Evolutionary conservation across 2,113 vertebrate species (phyloP).

Genomic region (Saccopteryx leptura): DNA sequence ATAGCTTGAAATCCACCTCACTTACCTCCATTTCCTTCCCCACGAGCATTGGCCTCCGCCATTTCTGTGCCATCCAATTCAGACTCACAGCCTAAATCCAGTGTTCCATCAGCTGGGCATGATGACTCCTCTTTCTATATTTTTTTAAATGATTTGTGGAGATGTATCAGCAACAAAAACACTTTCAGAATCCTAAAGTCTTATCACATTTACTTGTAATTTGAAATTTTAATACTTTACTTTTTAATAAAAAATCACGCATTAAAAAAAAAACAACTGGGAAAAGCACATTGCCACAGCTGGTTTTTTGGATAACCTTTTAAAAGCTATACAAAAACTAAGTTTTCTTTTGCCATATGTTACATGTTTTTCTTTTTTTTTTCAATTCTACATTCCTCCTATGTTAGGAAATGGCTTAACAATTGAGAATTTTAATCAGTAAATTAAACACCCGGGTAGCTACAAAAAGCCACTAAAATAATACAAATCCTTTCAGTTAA

Average conservation of each 20-base stretch:
- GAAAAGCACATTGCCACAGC: background rate
- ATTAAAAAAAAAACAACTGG: background rate
- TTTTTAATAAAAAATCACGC: conserved; percentile 61
- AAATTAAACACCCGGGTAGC: conserved; percentile 69
- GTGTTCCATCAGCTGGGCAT: conserved; percentile 88
- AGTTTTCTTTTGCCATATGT: background rate
- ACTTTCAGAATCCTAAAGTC: conserved; percentile 72
- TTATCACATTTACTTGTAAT: conserved; percentile 65
- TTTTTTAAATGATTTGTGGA: conserved; percentile 76
- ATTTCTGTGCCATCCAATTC: conserved; percentile 92
- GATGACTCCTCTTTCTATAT: conserved; percentile 91
- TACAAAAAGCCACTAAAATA: conserved; percentile 73
- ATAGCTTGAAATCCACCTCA: conserved; percentile 44
- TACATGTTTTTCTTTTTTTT: background rate
- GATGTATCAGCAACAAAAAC: conserved; percentile 66
- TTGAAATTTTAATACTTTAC: conserved; percentile 74
- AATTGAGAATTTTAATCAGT: conserved; percentile 78
- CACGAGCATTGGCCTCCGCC: conserved; percentile 90
- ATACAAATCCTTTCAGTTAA: conserved; percentile 81
- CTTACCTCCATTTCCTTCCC: conserved; percentile 92
- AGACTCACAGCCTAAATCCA: conserved; percentile 92
- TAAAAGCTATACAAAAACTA: background rate
- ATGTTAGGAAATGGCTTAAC: conserved; percentile 67
- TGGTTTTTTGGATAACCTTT: background rate
- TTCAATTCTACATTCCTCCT: conserved; percentile 27